Percentiles rank a stretch among this genome's conserved stretches.
Conservation (phyloP, 2,888 invertebrate genomes). For the Pinctada fucata region DNA sequence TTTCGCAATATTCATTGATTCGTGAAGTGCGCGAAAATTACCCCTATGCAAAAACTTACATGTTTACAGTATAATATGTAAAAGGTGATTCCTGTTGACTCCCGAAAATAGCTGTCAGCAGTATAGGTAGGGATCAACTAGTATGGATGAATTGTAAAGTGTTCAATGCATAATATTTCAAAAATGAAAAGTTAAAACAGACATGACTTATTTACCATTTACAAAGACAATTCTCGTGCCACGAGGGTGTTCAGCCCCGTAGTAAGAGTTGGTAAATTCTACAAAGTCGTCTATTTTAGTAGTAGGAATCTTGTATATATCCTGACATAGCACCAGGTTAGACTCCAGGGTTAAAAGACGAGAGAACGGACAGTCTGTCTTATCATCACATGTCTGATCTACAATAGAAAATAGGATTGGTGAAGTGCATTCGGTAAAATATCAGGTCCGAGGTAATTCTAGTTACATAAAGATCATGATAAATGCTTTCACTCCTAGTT, state of each 20-base stretch:
- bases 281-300: conserved; percentile 45
- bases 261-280: conserved; percentile 62
- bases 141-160: too few relatives aligned
- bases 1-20: too few relatives aligned
- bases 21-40: too few relatives aligned
- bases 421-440: neutral
- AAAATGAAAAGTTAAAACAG: too few relatives aligned
- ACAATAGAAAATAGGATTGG: conserved; percentile 6
- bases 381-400: conserved; percentile 64
- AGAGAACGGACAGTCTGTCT: conserved; percentile 57
- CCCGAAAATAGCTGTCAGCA: too few relatives aligned
- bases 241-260: conserved; percentile 59
- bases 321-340: conserved; percentile 56
- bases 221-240: conserved; percentile 64
- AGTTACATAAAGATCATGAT: too few relatives aligned
- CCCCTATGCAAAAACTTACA: too few relatives aligned
- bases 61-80: too few relatives aligned
- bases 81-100: too few relatives aligned
- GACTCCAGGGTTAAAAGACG: conserved; percentile 52
- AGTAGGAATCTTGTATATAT: conserved; percentile 50
- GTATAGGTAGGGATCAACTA: too few relatives aligned
- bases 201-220: conserved; percentile 50
- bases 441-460: neutral
- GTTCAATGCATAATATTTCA: too few relatives aligned
- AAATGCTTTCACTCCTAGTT: too few relatives aligned